phyloP scores from a whole-genome alignment of 2,888 invertebrate species.

The Bruchidius siliquastri region DNA sequence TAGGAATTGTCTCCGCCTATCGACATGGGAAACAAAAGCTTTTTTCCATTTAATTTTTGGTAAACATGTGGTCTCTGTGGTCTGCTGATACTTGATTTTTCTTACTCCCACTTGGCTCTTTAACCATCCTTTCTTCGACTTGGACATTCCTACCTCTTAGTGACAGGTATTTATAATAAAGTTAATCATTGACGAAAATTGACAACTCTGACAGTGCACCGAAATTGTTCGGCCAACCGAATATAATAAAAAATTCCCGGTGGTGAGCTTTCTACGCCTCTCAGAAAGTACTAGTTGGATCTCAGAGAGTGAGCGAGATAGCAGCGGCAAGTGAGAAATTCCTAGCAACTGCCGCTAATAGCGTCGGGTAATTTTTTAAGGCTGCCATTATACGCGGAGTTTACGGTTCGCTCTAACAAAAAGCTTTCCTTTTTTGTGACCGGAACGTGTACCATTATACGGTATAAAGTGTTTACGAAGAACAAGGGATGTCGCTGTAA shows the following conservation, averaged over 20 bases:
- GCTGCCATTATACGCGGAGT: neutral
- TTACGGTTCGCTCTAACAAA: neutral
- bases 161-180: neutral
- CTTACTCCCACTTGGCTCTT: too few relatives aligned
- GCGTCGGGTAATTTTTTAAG: neutral
- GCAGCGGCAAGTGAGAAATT: neutral
- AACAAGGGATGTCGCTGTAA: too few relatives aligned
- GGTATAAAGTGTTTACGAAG: too few relatives aligned
- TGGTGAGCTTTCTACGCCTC: neutral
- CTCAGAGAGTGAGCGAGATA: neutral
- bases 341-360: neutral
- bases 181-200: too few relatives aligned
- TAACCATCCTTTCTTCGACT: too few relatives aligned
- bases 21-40: too few relatives aligned
- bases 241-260: neutral
- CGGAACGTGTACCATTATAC: too few relatives aligned
- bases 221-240: neutral
- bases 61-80: too few relatives aligned
- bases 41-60: too few relatives aligned
- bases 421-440: neutral
- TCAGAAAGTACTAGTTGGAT: neutral
- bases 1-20: too few relatives aligned
- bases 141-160: too few relatives aligned
- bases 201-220: neutral
- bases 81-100: too few relatives aligned